Evolutionary conservation across 2,888 invertebrate genomes (phyloP), one percentile per base, ranked within the genome.

Genomic region (Sarcophaga subvicina): DNA sequence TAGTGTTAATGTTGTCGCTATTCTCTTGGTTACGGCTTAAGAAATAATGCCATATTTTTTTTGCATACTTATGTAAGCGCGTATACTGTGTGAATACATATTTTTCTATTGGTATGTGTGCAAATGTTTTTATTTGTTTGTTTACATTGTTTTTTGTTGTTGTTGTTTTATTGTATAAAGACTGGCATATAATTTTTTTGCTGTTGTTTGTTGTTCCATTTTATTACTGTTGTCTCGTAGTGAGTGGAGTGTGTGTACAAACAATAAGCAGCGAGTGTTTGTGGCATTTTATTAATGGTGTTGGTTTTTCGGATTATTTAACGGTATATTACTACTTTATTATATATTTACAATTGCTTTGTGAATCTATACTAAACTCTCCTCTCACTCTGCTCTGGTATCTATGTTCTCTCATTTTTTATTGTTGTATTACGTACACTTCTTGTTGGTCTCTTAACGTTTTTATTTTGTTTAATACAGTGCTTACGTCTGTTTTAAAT

Each of bases 251-350:
- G 60, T 71, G 70, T 80, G 11, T 22, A 37, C 45, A 49, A 62
- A 80, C 27, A 37, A 37, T 37, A 37, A 37, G 37, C 37, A 10
- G n/a, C 25, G 82, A 80, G 72, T 82, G 76, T 78, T 81, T 73
- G 81, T 80, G 88, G 88, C 83, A 87, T 89, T 91, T 92, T 91
- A 91, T 91, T 91, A 91, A 91, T 91, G 91, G 90, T 91, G 91
- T 91, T 91, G 90, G 91, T 90, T 91, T 90, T 90, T 90, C 86
- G 90, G 90, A 91, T 91, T 91, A 92, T 91, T 91, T 92, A 91
- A 91, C 90, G 91, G 90, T 91, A 89, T 90, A 91, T 91, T 91
- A 91, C 89, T 92, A 90, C 90, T 91, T 91, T 91, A 91, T 92
- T 91, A 91, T 91, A 91, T 92, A 91, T 91, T 76, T 83, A 78